Evolutionary conservation across 2,797 vertebrate species (phyloP).

Genomic region (Picus viridis): DNA sequence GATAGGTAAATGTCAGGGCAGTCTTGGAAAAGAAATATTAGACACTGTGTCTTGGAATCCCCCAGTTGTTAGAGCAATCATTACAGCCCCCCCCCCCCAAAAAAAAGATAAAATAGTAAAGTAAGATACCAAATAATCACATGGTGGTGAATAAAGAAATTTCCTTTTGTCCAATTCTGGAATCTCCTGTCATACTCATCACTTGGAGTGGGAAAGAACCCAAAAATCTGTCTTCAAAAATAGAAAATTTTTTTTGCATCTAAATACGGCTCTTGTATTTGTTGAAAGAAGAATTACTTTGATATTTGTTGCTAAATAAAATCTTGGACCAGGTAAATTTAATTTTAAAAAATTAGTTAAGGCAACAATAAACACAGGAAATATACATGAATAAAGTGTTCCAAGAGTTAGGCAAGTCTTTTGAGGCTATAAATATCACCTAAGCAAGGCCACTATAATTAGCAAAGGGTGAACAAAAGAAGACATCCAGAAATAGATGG

Average conservation of each 20-base stretch:
- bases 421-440: slow-evolving; percentile 89
- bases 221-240: slow-evolving; percentile 69
- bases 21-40: not conserved
- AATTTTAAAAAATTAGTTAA: slow-evolving; percentile 78
- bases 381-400: slow-evolving; percentile 89
- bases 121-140: not conserved
- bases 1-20: not conserved
- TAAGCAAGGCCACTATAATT: slow-evolving; percentile 88
- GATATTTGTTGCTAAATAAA: slow-evolving; percentile 82
- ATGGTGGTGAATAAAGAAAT: not conserved
- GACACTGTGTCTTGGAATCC: not conserved
- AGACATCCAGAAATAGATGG: slow-evolving; percentile 87
- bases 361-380: slow-evolving; percentile 89
- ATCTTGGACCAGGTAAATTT: slow-evolving; percentile 78
- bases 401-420: slow-evolving; percentile 78
- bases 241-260: slow-evolving; percentile 52
- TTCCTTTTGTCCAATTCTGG: not conserved
- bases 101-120: not conserved
- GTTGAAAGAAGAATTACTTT: slow-evolving; percentile 78
- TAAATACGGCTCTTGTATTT: slow-evolving; percentile 71
- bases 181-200: not conserved
- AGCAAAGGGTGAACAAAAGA: slow-evolving; percentile 91
- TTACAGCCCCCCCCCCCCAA: too few species aligned
- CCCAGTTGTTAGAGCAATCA: not conserved
- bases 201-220: slow-evolving; percentile 33